phyloP scores from a whole-genome alignment of 2,113 vertebrate species.

The Coturnix japonica region DNA sequence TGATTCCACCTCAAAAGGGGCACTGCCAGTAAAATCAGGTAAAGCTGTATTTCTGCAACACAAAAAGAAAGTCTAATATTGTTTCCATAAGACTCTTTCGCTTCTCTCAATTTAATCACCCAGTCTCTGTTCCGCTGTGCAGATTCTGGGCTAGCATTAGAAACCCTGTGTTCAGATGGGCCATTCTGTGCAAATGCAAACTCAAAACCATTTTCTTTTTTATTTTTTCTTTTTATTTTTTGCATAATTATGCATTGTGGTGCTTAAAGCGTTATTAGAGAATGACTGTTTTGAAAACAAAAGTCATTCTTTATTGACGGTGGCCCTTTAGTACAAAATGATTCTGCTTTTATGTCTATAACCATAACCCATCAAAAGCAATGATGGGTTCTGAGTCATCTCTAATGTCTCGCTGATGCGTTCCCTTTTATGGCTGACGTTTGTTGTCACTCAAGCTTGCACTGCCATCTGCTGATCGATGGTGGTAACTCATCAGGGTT shows the following conservation, averaged over 20 bases:
- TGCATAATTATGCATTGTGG: background rate
- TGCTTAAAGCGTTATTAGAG: background rate
- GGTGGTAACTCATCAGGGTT: conserved; percentile 48
- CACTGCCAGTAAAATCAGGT: background rate
- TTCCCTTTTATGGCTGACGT: background rate
- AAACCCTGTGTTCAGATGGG: background rate
- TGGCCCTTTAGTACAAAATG: background rate
- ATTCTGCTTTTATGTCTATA: background rate
- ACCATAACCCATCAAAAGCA: background rate
- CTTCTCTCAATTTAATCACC: background rate
- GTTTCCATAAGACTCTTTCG: background rate
- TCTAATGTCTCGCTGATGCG: rapidly evolving
- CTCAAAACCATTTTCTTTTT: background rate
- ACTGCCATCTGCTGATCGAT: conserved; percentile 74
- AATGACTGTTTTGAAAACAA: background rate
- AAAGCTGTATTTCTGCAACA: background rate
- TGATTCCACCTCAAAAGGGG: background rate
- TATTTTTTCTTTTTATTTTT: too few species aligned
- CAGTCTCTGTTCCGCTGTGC: background rate
- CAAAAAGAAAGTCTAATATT: background rate
- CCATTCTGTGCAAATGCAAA: background rate
- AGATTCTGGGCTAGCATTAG: background rate
- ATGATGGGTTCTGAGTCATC: background rate
- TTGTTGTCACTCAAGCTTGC: conserved; percentile 28
- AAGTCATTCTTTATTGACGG: background rate